Evolutionary conservation across 2,113 vertebrate genomes (phyloP).

Genomic region (Trogon melanurus): DNA sequence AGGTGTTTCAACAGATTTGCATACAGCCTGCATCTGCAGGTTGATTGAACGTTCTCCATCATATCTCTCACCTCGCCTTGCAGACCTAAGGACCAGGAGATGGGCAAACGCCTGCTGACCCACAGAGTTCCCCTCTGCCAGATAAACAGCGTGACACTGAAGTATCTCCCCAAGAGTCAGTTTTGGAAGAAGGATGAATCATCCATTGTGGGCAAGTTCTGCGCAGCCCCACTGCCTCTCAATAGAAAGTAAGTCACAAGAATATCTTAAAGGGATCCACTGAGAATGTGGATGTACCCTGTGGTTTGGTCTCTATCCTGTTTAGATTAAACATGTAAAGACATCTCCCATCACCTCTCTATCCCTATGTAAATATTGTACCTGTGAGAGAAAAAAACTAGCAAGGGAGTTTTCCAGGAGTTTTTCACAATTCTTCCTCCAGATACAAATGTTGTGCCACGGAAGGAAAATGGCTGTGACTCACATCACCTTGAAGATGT

Average conservation of each 20-base stretch:
- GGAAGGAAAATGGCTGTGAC: background rate
- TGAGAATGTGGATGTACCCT: background rate
- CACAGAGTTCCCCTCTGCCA: slow-evolving; percentile 67
- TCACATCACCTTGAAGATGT: background rate
- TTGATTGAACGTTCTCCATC: background rate
- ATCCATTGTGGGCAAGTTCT: slow-evolving; percentile 65
- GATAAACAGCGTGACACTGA: slow-evolving; percentile 58
- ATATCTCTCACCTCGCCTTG: background rate
- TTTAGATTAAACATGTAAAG: background rate
- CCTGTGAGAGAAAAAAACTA: background rate
- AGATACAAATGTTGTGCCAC: background rate
- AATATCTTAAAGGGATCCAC: background rate
- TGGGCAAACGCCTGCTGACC: slow-evolving; percentile 65
- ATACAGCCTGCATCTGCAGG: background rate
- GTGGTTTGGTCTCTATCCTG: background rate
- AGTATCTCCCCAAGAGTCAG: slow-evolving; percentile 4
- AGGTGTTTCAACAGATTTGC: background rate
- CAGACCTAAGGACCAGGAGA: slow-evolving; percentile 62
- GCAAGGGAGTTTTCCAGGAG: background rate
- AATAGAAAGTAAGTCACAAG: slow-evolving; percentile 61
- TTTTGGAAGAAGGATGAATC: slow-evolving; percentile 64
- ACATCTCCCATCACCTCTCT: background rate
- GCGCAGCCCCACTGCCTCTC: slow-evolving; percentile 65
- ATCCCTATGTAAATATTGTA: background rate
- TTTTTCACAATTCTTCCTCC: background rate